A percentile compares a stretch with the other conserved stretches of the same genome.
These are phyloP conservation scores for Smutsia gigantea DNA, from an alignment of 2,797 vertebrate species.

Conservation along the genomic window DNA sequence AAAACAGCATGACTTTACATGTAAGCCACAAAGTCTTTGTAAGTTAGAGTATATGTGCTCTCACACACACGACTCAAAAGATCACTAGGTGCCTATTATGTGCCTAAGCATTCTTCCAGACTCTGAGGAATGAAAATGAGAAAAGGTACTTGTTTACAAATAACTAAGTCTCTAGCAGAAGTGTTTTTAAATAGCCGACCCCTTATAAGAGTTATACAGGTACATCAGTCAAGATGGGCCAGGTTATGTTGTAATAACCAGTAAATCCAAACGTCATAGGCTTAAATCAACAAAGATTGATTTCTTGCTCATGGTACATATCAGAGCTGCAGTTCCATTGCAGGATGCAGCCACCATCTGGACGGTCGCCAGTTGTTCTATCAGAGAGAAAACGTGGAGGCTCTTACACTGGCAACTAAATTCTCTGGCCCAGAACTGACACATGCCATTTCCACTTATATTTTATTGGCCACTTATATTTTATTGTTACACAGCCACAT, in stretches of 20 bases:
- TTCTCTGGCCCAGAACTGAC: neutral
- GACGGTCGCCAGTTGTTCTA: neutral
- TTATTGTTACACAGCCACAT: neutral
- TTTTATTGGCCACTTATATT: neutral
- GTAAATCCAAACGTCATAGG: neutral
- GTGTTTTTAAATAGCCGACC: neutral
- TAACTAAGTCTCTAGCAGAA: neutral
- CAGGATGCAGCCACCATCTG: neutral
- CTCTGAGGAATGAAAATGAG: neutral
- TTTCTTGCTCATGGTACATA: neutral
- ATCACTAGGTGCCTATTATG: neutral
- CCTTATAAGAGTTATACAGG: neutral
- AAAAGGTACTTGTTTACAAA: neutral
- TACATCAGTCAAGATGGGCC: neutral
- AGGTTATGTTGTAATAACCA: conserved; percentile 1
- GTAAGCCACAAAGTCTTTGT: neutral
- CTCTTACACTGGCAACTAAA: neutral
- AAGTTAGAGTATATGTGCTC: neutral
- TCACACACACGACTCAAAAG: neutral
- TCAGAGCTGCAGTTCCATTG: neutral
- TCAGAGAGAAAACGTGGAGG: neutral
- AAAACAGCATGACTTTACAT: neutral
- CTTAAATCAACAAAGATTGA: neutral
- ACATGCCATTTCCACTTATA: neutral
- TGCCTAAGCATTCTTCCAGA: neutral